These are phyloP conservation scores for Galbula dea DNA, from an alignment of 2,113 vertebrate species.

Conservation along the genomic window DNA sequence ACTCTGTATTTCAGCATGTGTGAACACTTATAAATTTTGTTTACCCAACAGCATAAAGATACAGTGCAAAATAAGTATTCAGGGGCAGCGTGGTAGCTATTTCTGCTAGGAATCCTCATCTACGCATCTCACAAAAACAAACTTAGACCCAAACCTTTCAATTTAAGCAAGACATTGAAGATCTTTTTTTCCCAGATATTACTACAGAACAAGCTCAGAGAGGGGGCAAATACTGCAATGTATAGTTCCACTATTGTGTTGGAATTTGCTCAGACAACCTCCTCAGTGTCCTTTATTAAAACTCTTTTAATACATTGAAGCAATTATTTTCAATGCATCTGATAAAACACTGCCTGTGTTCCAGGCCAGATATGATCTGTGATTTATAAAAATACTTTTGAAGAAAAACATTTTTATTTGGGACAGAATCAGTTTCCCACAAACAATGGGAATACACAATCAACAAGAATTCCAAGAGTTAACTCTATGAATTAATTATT, in stretches of 20 bases:
- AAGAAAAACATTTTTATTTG: background rate
- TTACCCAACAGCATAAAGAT: background rate
- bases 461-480: background rate
- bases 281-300: background rate
- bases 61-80: background rate
- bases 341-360: background rate
- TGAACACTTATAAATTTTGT: background rate
- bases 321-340: background rate
- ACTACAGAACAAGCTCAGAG: background rate
- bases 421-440: background rate
- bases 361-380: background rate
- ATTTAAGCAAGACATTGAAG: background rate
- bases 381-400: background rate
- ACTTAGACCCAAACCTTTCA: background rate
- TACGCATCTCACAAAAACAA: background rate
- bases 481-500: background rate
- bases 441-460: background rate
- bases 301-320: background rate
- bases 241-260: background rate
- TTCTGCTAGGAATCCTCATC: background rate
- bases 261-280: background rate
- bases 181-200: fast-evolving
- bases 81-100: background rate
- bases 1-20: background rate
- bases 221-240: background rate